Conservation (phyloP, 2,888 invertebrate species). For the Bibio marci region DNA sequence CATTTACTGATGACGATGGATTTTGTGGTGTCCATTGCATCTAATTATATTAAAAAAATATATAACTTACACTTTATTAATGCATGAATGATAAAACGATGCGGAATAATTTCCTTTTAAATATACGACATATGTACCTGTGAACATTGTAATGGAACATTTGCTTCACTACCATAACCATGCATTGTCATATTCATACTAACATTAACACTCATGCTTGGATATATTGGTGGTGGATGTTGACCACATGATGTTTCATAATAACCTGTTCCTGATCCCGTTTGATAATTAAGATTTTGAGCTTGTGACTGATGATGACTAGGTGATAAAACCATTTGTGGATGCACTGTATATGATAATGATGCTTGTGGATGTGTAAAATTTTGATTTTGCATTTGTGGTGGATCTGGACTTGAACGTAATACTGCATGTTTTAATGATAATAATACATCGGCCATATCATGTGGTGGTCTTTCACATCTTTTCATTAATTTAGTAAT, state of each 20-base stretch:
- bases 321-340: constrained; percentile 48
- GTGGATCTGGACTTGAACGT: constrained; percentile 42
- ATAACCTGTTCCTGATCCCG: constrained; percentile 13
- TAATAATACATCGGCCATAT: constrained; percentile 76
- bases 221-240: constrained; percentile 43
- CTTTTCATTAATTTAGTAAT: constrained; percentile 28
- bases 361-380: constrained; percentile 29
- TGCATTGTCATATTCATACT: constrained; percentile 96
- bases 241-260: constrained; percentile 22
- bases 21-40: constrained; percentile 60
- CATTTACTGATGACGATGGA: constrained; percentile 41
- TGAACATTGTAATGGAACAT: constrained; percentile 37
- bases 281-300: constrained; percentile 9
- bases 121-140: constrained; percentile 32
- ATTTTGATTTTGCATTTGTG: constrained; percentile 27
- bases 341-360: constrained; percentile 34
- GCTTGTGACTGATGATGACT: constrained; percentile 18
- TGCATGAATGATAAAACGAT: not conserved
- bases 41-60: constrained; percentile 21
- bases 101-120: not conserved
- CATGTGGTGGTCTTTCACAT: constrained; percentile 41
- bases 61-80: not conserved
- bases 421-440: constrained; percentile 78
- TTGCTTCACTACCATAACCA: constrained; percentile 35
- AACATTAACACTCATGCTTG: constrained; percentile 92